Evolutionary conservation across 2,888 invertebrate species (phyloP), one percentile per base, ranked within the genome.

Genomic region (Napeogenes sylphis): DNA sequence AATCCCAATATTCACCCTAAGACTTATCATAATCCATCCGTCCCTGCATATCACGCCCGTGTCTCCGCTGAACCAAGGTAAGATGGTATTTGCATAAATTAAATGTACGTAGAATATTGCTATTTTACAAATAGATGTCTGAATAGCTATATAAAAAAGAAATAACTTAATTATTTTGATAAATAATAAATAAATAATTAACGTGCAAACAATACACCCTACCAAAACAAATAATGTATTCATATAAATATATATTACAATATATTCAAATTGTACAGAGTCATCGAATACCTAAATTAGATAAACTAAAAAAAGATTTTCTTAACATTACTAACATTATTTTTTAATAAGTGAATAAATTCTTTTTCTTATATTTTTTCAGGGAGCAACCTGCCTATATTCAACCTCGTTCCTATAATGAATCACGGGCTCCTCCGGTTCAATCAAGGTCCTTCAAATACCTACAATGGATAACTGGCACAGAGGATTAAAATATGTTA

Each of bases 361-460:
- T 38, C 8, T 1, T 38, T 6, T 38, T 21, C 21, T 21, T 21
- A 21, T 21, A 21, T 1, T 21, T 21, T 89, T 90, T 70, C 87
- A 91, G 91, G 82, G 91, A 91, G 85, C 89, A 85, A 75, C 75
- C 84, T 56, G 68, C 71, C 45, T 84, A 83, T 72, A 84, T 83
- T 67, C 85, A 85, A 71, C 75, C 84, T 33, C 82, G 87, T 54
- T 74, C 79, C 56, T 78, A 81, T 71, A 77, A 78, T 57, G 87
- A 87, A 47, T 73, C 85, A 30, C 81, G 85, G 57, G 84, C 84
- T 56, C 86, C 86, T 61, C 91, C 91, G 2, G 76, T 91, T 59
- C 91, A 91, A 71, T 91, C 91, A n/a, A 81, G 91, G 71, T 91
- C 91, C 45, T 91, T 91, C 78, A 91, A 91, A 72, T 91, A 91